These are phyloP conservation scores for Pristionchus arcanus DNA, from an alignment of 2,888 invertebrate genomes.

Conservation along the genomic window DNA sequence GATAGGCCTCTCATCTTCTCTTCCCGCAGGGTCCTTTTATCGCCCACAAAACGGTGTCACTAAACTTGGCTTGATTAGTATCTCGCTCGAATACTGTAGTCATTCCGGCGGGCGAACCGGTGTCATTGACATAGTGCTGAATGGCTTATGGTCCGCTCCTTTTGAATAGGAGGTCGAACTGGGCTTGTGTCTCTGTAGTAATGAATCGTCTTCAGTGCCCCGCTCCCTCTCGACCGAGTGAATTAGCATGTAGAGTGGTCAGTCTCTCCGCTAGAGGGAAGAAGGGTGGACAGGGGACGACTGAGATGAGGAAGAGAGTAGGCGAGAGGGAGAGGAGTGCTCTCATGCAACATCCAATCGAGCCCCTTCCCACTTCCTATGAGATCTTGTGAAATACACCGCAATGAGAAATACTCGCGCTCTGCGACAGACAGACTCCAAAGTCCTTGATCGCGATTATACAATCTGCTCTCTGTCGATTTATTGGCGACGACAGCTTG, in stretches of 20 bases:
- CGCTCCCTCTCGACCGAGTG: slow-evolving; percentile 47
- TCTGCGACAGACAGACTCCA: neutral
- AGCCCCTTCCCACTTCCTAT: slow-evolving; percentile 38
- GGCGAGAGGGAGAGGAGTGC: slow-evolving; percentile 17
- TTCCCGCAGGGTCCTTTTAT: slow-evolving; percentile 14
- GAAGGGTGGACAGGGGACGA: neutral
- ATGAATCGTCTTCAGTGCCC: slow-evolving; percentile 33
- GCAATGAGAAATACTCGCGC: neutral
- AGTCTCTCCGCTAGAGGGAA: slow-evolving; percentile 28
- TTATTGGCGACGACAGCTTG: slow-evolving; percentile 9
- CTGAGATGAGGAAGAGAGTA: slow-evolving; percentile 24
- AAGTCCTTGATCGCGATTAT: neutral
- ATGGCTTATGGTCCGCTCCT: neutral
- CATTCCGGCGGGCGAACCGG: neutral
- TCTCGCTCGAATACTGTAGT: neutral
- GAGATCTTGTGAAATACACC: slow-evolving; percentile 35
- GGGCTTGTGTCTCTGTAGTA: slow-evolving; percentile 41
- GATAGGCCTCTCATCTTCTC: slow-evolving; percentile 26
- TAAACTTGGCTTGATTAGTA: neutral
- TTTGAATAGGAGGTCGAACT: slow-evolving; percentile 17
- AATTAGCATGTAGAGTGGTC: slow-evolving; percentile 53
- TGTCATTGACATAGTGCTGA: neutral
- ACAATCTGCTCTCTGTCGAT: neutral
- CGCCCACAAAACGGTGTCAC: neutral
- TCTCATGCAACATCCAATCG: slow-evolving; percentile 37